Base-by-base conservation (phyloP, 2,113 vertebrate genomes). In the Copsychus sechellarum region DNA sequence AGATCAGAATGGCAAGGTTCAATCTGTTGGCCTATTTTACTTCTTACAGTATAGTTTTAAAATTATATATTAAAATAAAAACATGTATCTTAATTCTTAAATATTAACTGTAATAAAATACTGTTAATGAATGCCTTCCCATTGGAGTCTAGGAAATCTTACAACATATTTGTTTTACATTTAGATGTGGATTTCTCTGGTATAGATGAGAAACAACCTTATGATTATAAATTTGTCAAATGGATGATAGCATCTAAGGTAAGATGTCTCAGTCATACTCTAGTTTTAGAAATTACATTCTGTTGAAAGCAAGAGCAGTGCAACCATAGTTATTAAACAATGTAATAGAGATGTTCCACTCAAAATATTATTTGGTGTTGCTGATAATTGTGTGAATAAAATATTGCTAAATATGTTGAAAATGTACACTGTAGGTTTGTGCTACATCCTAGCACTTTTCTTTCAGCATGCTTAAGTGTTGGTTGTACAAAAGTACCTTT, bases 241-340 rank as follows among this genome's bases (percentile, higher is more conserved):
- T 99, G 99, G 99, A 99, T 99, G 99, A 99, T 98, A 87, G 98
- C 98, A 97, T 98, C 98, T 95, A 99, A 99, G 98, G 99, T 99
- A 96, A 85, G 62, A 9, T 23, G 36, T 92, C 53, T 76, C 48
- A 57, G 28, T 88, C 36, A 57, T 56, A 57, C 2, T 56, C 24
- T n/a, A 42, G 34, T 65, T 95, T 91, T 56, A 86, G 60, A 86
- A 90, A 81, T 78, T 45, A 40, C 92, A 86, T 92, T 90, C 64
- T 60, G 2, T 14, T 48, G 64, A 73, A 81, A 95, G 40, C 40
- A 71, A 71, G 23, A 88, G 36, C 66, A 89, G 62, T 73, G 38
- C 34, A 93, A 31, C 17, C 5, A 1, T 22, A n/a, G 4, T 77
- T 83, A 70, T 23, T 72, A 50, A 89, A 65, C 84, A 81, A 54